A percentile compares a stretch with the other conserved stretches of the same genome.
phyloP scores from a whole-genome alignment of 2,113 vertebrate species.

The Anser cygnoides region DNA sequence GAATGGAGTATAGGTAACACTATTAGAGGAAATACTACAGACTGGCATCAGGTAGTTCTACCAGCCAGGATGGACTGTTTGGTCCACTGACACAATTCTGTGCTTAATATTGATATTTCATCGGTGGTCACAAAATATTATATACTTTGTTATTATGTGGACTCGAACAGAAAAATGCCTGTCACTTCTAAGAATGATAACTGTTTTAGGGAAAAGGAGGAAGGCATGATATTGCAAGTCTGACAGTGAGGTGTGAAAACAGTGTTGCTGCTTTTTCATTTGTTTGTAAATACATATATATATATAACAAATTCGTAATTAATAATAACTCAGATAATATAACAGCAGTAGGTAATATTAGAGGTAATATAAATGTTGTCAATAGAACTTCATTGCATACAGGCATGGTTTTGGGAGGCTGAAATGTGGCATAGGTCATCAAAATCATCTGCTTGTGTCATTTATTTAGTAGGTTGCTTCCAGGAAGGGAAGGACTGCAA shows the following conservation, averaged over 20 bases:
- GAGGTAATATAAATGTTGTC: neutral
- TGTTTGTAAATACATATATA: too few species aligned
- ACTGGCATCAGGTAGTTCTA: neutral
- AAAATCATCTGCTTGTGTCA: neutral
- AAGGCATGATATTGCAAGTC: neutral
- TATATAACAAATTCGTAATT: neutral
- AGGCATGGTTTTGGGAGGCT: neutral
- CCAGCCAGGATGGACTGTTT: neutral
- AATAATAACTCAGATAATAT: neutral
- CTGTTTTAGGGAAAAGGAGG: neutral
- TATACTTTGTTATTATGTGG: neutral
- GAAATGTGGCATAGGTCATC: neutral
- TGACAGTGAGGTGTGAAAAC: neutral
- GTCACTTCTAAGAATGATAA: neutral
- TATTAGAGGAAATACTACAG: neutral
- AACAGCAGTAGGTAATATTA: neutral
- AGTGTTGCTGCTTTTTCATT: too few species aligned
- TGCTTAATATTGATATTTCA: neutral
- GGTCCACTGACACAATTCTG: neutral
- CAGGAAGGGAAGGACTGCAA: neutral
- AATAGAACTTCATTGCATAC: neutral
- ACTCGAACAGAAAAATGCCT: neutral
- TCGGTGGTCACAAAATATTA: neutral
- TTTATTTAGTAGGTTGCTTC: neutral
- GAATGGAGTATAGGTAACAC: neutral